These are phyloP conservation scores for Zootoca vivipara DNA, from an alignment of 2,113 vertebrate species.

Conservation along the genomic window DNA sequence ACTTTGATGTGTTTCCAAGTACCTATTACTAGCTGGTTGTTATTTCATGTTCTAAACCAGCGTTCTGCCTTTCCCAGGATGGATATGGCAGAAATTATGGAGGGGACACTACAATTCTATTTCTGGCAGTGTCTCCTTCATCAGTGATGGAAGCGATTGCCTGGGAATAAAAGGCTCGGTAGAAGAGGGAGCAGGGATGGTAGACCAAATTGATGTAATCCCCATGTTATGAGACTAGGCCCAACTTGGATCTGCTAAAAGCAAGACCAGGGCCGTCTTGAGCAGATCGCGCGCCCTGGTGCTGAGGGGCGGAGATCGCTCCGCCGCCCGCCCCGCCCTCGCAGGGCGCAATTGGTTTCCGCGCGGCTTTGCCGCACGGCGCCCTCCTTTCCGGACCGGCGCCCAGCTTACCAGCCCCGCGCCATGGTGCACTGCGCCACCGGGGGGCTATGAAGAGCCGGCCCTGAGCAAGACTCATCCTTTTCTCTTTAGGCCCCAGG, in stretches of 20 bases:
- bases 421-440: no score
- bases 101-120: not conserved
- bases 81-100: not conserved
- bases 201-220: not conserved
- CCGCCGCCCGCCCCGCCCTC: no score
- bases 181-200: not conserved
- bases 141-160: not conserved
- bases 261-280: no score
- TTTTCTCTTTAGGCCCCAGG: no score
- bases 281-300: no score
- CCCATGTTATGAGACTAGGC: not conserved
- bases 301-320: no score
- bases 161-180: not conserved
- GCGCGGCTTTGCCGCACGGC: no score
- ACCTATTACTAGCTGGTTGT: no score
- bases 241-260: not conserved
- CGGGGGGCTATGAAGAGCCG: no score
- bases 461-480: not conserved
- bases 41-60: not conserved
- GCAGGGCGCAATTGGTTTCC: no score
- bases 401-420: no score
- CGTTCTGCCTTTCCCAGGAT: not conserved
- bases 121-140: not conserved
- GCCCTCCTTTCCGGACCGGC: no score
- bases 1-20: not conserved